phyloP scores from a whole-genome alignment of 2,888 invertebrate species.

The Disparrhopalites patrizii region DNA sequence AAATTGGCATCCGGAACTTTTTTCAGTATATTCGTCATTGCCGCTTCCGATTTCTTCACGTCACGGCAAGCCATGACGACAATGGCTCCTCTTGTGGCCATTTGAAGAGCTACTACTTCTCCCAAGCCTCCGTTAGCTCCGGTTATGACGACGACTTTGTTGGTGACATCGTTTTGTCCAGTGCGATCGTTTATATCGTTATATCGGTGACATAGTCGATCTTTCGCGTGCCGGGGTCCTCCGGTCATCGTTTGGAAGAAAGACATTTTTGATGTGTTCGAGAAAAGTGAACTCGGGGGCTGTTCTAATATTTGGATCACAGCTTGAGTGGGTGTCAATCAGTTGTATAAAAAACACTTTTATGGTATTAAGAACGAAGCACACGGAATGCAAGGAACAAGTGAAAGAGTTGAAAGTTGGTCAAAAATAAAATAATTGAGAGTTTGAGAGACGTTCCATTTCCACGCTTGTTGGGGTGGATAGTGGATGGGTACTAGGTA shows the following conservation, averaged over 20 bases:
- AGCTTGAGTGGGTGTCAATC: no score
- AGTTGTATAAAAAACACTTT: no score
- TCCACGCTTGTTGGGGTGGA: no score
- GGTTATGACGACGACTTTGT: constrained; percentile 23
- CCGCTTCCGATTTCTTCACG: constrained; percentile 68
- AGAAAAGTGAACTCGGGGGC: not conserved
- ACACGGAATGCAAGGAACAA: no score
- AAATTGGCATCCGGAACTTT: constrained; percentile 17
- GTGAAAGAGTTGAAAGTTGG: no score
- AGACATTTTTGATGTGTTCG: constrained; percentile 4
- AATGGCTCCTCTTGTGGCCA: constrained; percentile 56
- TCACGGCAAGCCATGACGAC: constrained; percentile 83
- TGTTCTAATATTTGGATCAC: no score
- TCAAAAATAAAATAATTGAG: no score
- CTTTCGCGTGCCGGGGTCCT: not conserved
- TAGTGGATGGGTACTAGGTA: no score
- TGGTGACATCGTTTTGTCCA: constrained; percentile 14
- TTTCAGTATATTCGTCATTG: constrained; percentile 46
- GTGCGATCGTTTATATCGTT: not conserved
- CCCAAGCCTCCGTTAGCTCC: constrained; percentile 27
- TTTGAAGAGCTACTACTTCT: constrained; percentile 7
- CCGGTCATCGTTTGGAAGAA: not conserved
- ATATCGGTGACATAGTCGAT: constrained; percentile 9
- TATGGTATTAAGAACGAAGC: no score
- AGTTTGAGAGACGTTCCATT: no score